Evolutionary conservation across 2,797 vertebrate species (phyloP).

Genomic region (Crocidura indochinensis): DNA sequence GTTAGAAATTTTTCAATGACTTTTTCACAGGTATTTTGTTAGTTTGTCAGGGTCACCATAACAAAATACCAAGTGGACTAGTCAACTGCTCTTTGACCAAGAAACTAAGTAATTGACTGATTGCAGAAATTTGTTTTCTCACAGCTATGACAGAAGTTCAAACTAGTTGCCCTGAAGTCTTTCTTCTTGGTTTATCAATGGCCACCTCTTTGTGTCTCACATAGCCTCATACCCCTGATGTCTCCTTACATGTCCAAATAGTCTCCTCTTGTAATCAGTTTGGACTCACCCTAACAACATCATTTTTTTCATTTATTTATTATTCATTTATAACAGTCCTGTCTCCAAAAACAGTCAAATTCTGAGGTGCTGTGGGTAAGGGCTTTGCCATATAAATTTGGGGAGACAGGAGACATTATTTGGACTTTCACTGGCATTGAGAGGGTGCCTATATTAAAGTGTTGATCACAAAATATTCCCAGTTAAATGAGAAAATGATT

Average conservation of each 20-base stretch:
- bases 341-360: slow-evolving; percentile 3
- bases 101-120: too few relatives aligned
- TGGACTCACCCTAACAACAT: background rate
- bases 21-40: too few relatives aligned
- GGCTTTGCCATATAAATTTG: background rate
- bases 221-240: background rate
- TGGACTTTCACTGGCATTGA: background rate
- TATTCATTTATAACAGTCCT: background rate
- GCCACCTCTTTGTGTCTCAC: background rate
- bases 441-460: too few relatives aligned
- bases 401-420: background rate
- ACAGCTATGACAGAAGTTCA: background rate
- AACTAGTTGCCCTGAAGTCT: background rate
- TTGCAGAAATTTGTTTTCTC: slow-evolving; percentile 19
- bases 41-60: background rate
- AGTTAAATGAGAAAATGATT: background rate
- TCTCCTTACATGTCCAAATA: background rate
- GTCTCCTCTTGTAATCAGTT: background rate
- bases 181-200: background rate
- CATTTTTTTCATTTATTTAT: background rate
- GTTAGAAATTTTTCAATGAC: background rate
- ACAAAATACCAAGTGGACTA: background rate
- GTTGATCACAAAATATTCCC: background rate
- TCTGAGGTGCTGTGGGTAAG: background rate
- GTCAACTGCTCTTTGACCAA: background rate